Percentiles rank a stretch among this genome's conserved stretches.
These are phyloP conservation scores for Zhuqinia jingwanae DNA, from an alignment of 2,888 invertebrate species.

Conservation along the genomic window DNA sequence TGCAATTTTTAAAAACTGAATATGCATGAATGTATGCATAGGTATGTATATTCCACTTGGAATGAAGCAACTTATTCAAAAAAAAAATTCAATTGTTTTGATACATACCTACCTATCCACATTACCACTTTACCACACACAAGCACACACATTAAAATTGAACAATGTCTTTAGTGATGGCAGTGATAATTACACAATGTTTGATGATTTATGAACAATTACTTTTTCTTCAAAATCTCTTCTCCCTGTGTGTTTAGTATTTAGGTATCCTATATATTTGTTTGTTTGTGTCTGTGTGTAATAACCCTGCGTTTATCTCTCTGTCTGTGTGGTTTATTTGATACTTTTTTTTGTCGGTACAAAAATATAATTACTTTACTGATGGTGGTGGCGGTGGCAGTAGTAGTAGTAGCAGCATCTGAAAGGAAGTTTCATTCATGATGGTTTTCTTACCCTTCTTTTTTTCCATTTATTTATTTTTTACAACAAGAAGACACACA, in stretches of 20 bases:
- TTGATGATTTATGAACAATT: constrained; percentile 45
- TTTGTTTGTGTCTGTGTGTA: not conserved
- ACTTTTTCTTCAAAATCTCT: constrained; percentile 12
- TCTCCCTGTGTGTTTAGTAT: too few species aligned
- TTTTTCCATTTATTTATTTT: not conserved
- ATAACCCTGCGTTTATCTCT: not conserved
- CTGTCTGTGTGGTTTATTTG: not conserved
- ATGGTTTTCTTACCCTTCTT: too few species aligned
- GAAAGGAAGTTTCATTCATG: constrained; percentile 36
- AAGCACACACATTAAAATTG: not conserved
- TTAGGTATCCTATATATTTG: too few species aligned
- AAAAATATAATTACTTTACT: constrained; percentile 10
- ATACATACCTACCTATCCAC: not conserved
- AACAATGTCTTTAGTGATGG: constrained; percentile 33
- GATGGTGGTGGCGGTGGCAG: not conserved
- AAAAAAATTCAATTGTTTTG: not conserved
- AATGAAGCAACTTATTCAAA: not conserved
- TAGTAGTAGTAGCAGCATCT: not conserved
- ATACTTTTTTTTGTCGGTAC: constrained; percentile 17
- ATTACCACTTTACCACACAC: not conserved
- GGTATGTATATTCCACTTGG: not conserved
- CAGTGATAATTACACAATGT: constrained; percentile 40
- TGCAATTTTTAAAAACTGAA: not conserved
- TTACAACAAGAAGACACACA: not conserved
- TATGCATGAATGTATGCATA: not conserved